Evolutionary conservation across 1,140 invertebrate genomes (phyloP).

Genomic region (Prorops nasuta): DNA sequence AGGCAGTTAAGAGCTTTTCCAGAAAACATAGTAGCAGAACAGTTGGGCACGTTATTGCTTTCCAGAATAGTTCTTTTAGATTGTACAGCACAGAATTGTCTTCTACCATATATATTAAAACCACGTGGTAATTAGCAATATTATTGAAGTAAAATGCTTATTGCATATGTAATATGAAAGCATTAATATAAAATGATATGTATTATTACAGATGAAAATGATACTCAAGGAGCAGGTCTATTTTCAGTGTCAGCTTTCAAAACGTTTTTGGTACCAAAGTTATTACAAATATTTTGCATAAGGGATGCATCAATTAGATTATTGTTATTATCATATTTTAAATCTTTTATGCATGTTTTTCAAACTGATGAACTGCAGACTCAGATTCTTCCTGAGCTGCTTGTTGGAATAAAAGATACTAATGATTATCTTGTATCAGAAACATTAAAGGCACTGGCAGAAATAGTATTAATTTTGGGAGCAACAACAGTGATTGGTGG

Average conservation of each 20-base stretch:
- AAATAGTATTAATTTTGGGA: slow-evolving; percentile 79
- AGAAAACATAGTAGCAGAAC: slow-evolving; percentile 74
- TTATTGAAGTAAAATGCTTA: background rate
- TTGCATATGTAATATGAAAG: background rate
- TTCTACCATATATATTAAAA: slow-evolving; percentile 73
- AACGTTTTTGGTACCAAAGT: slow-evolving; percentile 68
- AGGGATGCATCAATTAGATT: slow-evolving; percentile 73
- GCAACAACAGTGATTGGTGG: slow-evolving; percentile 78
- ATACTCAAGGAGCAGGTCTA: slow-evolving; percentile 53
- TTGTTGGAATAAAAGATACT: slow-evolving; percentile 79
- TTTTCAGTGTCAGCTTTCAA: slow-evolving; percentile 68
- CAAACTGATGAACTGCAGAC: slow-evolving; percentile 67
- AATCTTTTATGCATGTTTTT: slow-evolving; percentile 68
- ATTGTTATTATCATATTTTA: slow-evolving; percentile 70
- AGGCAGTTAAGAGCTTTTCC: slow-evolving; percentile 68
- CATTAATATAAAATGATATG: background rate
- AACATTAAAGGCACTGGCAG: slow-evolving; percentile 75
- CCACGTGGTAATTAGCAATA: slow-evolving; percentile 55
- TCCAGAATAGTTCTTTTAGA: slow-evolving; percentile 82
- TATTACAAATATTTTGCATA: slow-evolving; percentile 75
- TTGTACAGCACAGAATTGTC: slow-evolving; percentile 69
- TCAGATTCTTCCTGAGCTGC: slow-evolving; percentile 74
- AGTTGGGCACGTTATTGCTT: slow-evolving; percentile 71
- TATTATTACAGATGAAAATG: slow-evolving; percentile 47
- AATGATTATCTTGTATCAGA: slow-evolving; percentile 76